These are phyloP conservation scores for Phylloscopus collybita DNA, from an alignment of 2,797 vertebrate genomes.

Conservation along the genomic window DNA sequence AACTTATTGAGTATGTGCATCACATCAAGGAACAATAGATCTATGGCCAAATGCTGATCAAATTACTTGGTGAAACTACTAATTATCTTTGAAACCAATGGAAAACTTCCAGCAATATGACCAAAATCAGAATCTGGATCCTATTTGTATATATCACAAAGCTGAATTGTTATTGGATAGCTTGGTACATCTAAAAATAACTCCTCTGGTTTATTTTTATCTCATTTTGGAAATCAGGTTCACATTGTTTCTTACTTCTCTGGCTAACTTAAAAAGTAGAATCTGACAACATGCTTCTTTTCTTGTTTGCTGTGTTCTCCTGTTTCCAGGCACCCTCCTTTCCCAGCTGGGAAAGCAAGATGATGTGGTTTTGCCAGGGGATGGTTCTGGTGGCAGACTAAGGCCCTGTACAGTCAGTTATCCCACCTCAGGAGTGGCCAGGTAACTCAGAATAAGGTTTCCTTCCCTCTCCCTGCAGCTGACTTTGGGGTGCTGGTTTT, in stretches of 20 bases:
- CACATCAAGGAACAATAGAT: not conserved
- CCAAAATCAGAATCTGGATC: constrained; percentile 40
- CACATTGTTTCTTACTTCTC: constrained; percentile 30
- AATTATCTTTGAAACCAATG: not conserved
- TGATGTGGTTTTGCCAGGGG: not conserved
- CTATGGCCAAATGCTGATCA: not conserved
- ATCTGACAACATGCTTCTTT: not conserved
- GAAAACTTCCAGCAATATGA: constrained; percentile 12
- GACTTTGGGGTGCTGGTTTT: not conserved
- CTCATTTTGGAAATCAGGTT: not conserved
- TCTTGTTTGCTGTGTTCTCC: not conserved
- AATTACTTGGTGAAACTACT: not conserved
- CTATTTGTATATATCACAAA: not conserved
- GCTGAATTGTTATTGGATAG: constrained; percentile 1
- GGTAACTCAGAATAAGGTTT: not conserved
- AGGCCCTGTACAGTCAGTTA: not conserved
- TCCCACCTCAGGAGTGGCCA: not conserved
- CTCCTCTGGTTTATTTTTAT: constrained; percentile 33
- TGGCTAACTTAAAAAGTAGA: not conserved
- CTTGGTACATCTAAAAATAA: constrained; percentile 5
- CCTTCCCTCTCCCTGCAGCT: not conserved
- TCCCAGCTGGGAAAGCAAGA: not conserved
- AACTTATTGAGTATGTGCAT: not conserved
- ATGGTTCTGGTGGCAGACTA: not conserved
- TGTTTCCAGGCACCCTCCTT: not conserved